Conservation (phyloP, 2,113 vertebrate species). For the Forbesichthys agassizii region DNA sequence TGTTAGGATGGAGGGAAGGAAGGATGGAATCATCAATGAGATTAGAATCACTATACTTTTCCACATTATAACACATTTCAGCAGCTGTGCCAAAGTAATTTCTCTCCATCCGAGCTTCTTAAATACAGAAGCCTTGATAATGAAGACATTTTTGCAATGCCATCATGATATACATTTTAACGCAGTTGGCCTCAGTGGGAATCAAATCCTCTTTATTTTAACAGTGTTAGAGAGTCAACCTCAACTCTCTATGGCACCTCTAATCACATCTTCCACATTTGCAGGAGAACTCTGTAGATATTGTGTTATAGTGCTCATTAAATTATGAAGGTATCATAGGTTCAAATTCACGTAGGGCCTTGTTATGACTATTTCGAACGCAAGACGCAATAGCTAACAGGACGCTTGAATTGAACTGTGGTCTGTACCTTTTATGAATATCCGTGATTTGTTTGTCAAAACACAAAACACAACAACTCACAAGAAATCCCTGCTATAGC, state of each 20-base stretch:
- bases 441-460: too few relatives aligned
- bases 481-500: too few relatives aligned
- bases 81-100: neutral
- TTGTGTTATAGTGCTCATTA: neutral
- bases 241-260: neutral
- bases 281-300: neutral
- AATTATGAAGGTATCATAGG: neutral
- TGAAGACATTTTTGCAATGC: neutral
- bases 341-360: too few relatives aligned
- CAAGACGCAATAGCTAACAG: too few relatives aligned
- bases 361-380: too few relatives aligned
- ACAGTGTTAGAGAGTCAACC: neutral
- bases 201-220: neutral
- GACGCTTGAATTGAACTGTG: too few relatives aligned
- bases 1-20: slow-evolving; percentile 36
- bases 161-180: neutral
- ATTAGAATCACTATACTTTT: slow-evolving; percentile 32
- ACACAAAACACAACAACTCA: too few relatives aligned
- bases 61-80: neutral
- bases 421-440: too few relatives aligned
- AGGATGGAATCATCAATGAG: slow-evolving; percentile 24
- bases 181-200: neutral
- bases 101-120: neutral
- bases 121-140: neutral
- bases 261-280: neutral